Conservation (phyloP, 2,113 vertebrate genomes). For the Pelvicachromis taeniatus region DNA sequence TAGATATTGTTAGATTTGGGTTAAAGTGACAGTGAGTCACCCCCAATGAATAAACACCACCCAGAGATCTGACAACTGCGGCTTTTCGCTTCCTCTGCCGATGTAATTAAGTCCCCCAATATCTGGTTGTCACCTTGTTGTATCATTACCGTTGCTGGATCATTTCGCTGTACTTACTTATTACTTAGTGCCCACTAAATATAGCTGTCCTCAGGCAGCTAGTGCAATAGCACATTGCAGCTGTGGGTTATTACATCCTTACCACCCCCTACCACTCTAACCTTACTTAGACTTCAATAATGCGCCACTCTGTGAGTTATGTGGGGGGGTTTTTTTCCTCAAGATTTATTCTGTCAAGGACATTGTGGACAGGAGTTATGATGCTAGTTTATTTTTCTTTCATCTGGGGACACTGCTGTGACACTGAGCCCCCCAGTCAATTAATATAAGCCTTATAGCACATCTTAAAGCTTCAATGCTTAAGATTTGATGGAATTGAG, state of each 20-base stretch:
- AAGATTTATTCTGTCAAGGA: constrained; percentile 42
- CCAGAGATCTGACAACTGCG: constrained; percentile 49
- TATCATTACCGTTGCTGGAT: constrained; percentile 69
- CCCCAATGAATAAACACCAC: constrained; percentile 54
- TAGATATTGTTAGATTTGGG: constrained; percentile 29
- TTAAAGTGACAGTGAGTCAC: constrained; percentile 51
- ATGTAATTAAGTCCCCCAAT: constrained; percentile 69
- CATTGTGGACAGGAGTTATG: constrained; percentile 28
- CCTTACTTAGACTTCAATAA: constrained; percentile 55
- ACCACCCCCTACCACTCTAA: constrained; percentile 23
- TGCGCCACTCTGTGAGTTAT: constrained; percentile 33
- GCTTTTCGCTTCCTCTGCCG: constrained; percentile 47
- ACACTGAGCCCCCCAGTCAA: constrained; percentile 44
- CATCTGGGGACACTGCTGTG: constrained; percentile 1
- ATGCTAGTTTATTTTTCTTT: constrained; percentile 51
- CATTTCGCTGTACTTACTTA: constrained; percentile 68
- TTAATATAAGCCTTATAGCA: constrained; percentile 50
- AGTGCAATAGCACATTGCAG: constrained; percentile 38
- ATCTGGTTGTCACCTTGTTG: constrained; percentile 68
- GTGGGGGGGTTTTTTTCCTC: not conserved
- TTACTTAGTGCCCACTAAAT: constrained; percentile 74
- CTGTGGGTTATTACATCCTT: constrained; percentile 62
- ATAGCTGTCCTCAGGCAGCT: constrained; percentile 63
- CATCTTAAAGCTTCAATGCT: constrained; percentile 10
- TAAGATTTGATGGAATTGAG: constrained; percentile 45